Base-by-base conservation (phyloP, 2,888 invertebrate species). In the Lysandra coridon region DNA sequence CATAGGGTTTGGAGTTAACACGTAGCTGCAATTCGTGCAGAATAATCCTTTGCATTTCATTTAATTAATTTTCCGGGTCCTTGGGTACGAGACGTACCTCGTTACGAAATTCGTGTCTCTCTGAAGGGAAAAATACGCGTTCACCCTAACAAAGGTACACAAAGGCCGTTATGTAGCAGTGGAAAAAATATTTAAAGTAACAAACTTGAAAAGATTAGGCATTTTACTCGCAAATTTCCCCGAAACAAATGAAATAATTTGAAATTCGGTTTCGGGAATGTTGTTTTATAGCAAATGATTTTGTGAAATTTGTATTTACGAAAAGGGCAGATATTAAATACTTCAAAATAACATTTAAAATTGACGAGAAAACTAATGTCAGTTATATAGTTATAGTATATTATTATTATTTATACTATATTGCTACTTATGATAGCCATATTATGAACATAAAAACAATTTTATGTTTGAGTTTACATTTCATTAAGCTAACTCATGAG, bases 61-160 rank as follows among this genome's bases (percentile, higher is more conserved):
- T 88, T 87, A 89, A 90, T 90, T 89, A 89, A 89, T 89, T 90
- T 88, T 83, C 86, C 85, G 86, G 85, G 84, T 87, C 82, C 85
- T 88, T 86, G 85, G 83, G 84, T 82, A 82, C 82, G 82, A 86
- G 84, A 84, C 83, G 84, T 80, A 80, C 83, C 85, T 86, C 84
- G 84, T 87, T 85, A 85, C 81, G 79, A 80, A 80, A 77, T 78
- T 37, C 30, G 74, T 77, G 62, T 78, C 77, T 30, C 10, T 73
- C 79, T 60, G 44, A 60, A 69, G 76, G 79, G 80, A 80, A 78
- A 76, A 78, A 79, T 64, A 73, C n/a, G 23, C 77, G 57, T 64
- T 78, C 30, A 76, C 23, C 23, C 12, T 73, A 80, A 83, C 83
- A 69, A 69, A 69, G 69, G 33, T 69, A 69, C 69, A 69, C 69